Base-by-base conservation (phyloP, 2,888 invertebrate species). In the Oscheius sp. region DNA sequence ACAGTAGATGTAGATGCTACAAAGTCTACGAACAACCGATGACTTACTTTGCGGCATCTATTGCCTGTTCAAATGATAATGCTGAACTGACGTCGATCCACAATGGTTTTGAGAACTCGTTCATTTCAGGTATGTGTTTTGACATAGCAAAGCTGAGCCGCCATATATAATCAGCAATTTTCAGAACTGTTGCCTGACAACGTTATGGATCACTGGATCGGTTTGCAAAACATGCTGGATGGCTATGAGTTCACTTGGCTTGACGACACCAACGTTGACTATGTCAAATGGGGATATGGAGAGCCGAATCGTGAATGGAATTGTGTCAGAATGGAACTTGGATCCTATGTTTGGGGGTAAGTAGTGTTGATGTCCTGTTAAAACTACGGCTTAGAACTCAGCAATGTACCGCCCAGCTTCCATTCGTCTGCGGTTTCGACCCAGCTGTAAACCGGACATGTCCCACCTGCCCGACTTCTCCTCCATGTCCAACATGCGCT, bases 131-230 rank as follows among this genome's bases (percentile, higher is more conserved):
- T 60, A 35, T 2, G 2, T 35, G n/a, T 57, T 21, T 60, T 37
- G 33, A 7, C n/a, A 53, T 3, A 29, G 29, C 53, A n/a, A n/a
- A 53, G 53, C 29, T 3, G 21, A 1, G 11, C 3, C 4, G 29
- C 29, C 3, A 29, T 21, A 7, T 29, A 32, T 29, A 29, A 29
- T n/a, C 4, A 11, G 53, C 33, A 57, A 3, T 21, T 13, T 57
- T 10, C 7, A 57, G 57, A 57, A 3, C 57, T 57, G 9, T 10
- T 57, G 21, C 57, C 57, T n/a, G 42, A 60, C 60, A 60, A 35
- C 11, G 2, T 60, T 60, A 42, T 37, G 42, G 60, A 60, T 42
- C 60, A 60, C 21, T 60, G 60, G 60, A 60, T 60, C 11, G 60
- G 60, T 2, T n/a, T 60, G 11, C 32, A 33, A 13, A 42, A 37